These are phyloP conservation scores for Opisthocomus hoazin DNA, from an alignment of 2,113 vertebrate species.

Conservation along the genomic window DNA sequence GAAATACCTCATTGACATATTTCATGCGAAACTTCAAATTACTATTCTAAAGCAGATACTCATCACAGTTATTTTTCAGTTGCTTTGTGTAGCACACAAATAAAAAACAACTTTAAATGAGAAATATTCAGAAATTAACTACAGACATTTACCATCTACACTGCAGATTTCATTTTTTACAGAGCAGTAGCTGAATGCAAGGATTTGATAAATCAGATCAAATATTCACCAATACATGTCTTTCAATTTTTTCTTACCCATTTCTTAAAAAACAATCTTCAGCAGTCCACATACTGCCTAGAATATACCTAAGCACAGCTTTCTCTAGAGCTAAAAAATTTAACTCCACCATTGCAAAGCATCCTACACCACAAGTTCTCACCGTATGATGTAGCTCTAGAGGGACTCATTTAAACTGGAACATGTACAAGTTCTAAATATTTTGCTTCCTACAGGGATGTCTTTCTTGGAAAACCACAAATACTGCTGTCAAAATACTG, in stretches of 20 bases:
- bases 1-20: background rate
- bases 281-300: background rate
- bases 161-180: background rate
- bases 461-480: background rate
- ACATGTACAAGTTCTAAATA: background rate
- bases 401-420: background rate
- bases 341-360: background rate
- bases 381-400: fast-evolving
- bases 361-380: background rate
- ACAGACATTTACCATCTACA: background rate
- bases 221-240: background rate
- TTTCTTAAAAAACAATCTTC: background rate
- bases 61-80: background rate
- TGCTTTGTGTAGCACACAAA: background rate
- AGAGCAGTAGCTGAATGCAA: background rate
- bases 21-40: background rate
- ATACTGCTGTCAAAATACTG: background rate
- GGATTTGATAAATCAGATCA: background rate
- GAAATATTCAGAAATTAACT: background rate
- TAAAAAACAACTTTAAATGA: background rate
- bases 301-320: background rate
- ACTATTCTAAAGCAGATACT: background rate
- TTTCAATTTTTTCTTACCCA: background rate
- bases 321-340: background rate
- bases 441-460: background rate